Conservation (phyloP, 2,888 invertebrate genomes). For the Teleogryllus oceanicus region DNA sequence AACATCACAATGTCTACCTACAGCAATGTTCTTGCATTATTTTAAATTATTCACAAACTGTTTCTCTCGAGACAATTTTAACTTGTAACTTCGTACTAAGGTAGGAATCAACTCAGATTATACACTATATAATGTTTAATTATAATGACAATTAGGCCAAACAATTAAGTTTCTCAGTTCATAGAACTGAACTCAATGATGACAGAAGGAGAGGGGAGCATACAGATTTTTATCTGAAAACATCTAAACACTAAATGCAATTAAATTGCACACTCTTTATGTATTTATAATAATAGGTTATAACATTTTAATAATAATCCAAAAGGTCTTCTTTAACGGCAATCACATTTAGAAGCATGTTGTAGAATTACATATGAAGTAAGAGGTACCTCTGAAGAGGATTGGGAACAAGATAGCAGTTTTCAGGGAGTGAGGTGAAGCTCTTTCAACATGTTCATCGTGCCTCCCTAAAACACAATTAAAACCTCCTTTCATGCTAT, state of each 20-base stretch:
- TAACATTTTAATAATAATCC: constrained; percentile 33
- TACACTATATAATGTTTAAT: constrained; percentile 28
- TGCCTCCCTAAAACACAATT: not conserved
- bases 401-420: constrained; percentile 11
- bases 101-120: constrained; percentile 32
- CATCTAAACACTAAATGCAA: constrained; percentile 36
- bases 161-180: constrained; percentile 37
- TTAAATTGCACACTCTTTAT: constrained; percentile 34
- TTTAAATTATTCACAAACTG: constrained; percentile 19
- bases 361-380: constrained; percentile 30
- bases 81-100: constrained; percentile 24
- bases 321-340: constrained; percentile 32
- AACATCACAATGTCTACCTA: constrained; percentile 28
- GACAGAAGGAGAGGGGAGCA: constrained; percentile 32
- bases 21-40: constrained; percentile 20
- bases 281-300: constrained; percentile 31
- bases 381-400: constrained; percentile 21
- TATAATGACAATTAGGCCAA: constrained; percentile 39
- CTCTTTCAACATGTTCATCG: not conserved
- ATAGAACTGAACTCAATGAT: constrained; percentile 38
- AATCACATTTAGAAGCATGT: constrained; percentile 33
- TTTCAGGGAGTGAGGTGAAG: constrained; percentile 18
- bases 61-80: constrained; percentile 18
- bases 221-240: constrained; percentile 33
- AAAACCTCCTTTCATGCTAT: not conserved